Evolutionary conservation across 2,797 vertebrate species (phyloP), one percentile per base, ranked within the genome.

Genomic region (Lithobates sylvaticus): DNA sequence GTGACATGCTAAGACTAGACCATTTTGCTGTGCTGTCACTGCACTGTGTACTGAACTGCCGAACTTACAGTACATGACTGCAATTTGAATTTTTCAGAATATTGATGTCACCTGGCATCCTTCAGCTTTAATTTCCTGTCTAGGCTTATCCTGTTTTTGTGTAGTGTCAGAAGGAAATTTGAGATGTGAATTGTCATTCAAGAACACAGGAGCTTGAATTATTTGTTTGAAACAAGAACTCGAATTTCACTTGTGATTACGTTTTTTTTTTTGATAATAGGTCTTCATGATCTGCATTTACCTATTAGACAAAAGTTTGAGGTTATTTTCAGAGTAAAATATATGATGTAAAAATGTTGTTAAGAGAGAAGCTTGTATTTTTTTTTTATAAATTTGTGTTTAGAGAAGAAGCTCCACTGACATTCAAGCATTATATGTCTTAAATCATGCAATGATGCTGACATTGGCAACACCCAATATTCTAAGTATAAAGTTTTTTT

Each of bases 211-310:
- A 78, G 10, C 76, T 32, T 85, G 64, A 85, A 85, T 85, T 72
- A 85, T 85, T 78, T 65, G 69, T 85, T 85, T n/a, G 32, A 70
- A 58, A 84, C n/a, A 23, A 65, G 65, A 71, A 44, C 34, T 73
- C 50, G 7, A 29, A 50, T 73, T 73, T 78, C 83, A 47, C 69
- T 18, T 71, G 47, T 77, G n/a, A 36, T n/a, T n/a, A 3, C 27
- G 10, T 78, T 34, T 21, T 32, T 47, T 71, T 78, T 32, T 47
- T 71, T 78, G 74, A 84, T 84, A 76, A 67, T n/a, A n/a, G 16
- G n/a, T 47, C 36, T 67, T 54, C 65, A 71, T 71, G 42, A 70
- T 65, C 23, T 78, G 50, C 65, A 5, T 3, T 83, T 78, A 27
- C 36, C 18, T 34, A 61, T 18, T 65, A 10, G 3, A 39, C 23